Base-by-base conservation (phyloP, 2,888 invertebrate genomes). In the Pachydiplax longipennis region DNA sequence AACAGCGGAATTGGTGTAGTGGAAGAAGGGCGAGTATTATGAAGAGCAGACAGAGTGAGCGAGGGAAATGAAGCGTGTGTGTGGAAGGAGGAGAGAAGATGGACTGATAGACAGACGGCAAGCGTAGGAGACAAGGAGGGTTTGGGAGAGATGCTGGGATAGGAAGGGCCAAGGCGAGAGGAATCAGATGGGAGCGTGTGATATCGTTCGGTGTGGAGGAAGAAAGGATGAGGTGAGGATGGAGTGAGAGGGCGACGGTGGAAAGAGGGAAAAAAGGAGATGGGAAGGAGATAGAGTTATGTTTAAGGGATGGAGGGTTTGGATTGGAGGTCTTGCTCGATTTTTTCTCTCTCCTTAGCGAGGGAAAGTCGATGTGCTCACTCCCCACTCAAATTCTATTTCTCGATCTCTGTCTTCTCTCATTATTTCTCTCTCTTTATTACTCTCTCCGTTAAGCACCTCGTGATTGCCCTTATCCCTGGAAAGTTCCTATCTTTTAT, bases 131-230 rank as follows among this genome's bases (percentile, higher is more conserved):
- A 58, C 53, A 53, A 83, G 53, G 83, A 83, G 25, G 83, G 83
- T 53, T 53, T 53, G 83, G 83, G 53, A 48, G 53, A 53, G 53
- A 25, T 48, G 82, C 40, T 12, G 22, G 81, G 82, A 82, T 82
- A 82, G 82, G 40, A 48, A 44, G 82, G 48, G 40, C 82, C 82
- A 82, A 82, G 82, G 82, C 82, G 82, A 82, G 82, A 82, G 82
- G 82, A 48, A 48, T 82, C 82, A 82, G 82, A 82, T 82, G 82
- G 82, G 82, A 82, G 82, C 82, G 82, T 48, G 82, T 44, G 82
- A 82, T 82, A 82, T 82, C 44, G 25, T 48, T 25, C 44, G 44
- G 82, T 40, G 40, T 13, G 18, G 81, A 18, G 18, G 31, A 37
- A 40, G 37, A 40, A 40, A 40, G 44, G 82, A 44, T n/a, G 82